Percentiles rank a stretch among this genome's conserved stretches.
Evolutionary conservation across 2,888 invertebrate species (phyloP).

Genomic region (Chymomyza caudatula): DNA sequence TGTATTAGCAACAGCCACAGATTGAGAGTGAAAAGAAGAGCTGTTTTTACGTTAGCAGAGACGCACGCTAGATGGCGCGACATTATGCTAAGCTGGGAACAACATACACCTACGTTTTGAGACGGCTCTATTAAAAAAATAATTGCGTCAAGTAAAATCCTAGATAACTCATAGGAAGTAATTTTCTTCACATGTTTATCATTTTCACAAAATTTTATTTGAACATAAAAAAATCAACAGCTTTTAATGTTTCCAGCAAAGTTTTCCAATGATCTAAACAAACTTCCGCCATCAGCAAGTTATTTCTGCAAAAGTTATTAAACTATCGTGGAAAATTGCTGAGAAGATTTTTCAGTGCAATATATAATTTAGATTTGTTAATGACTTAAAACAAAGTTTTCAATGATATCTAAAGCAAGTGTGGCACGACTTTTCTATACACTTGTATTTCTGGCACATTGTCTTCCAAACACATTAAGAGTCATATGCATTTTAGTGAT

Average conservation of each 20-base stretch:
- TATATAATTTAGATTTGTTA: neutral
- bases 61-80: no score
- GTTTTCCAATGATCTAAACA: neutral
- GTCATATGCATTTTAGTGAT: neutral
- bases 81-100: no score
- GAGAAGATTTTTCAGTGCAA: neutral
- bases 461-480: neutral
- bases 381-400: neutral
- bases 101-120: no score
- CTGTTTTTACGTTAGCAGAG: no score
- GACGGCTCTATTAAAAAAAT: neutral
- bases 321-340: neutral
- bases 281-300: neutral
- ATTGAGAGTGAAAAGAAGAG: no score
- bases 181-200: neutral
- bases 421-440: neutral
- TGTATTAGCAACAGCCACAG: no score
- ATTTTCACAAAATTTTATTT: neutral
- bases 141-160: neutral
- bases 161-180: no score
- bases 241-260: neutral
- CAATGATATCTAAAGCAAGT: neutral
- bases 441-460: neutral
- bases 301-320: neutral
- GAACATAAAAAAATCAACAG: neutral